Evolutionary conservation across 2,113 vertebrate genomes (phyloP), one percentile per base, ranked within the genome.

Genomic region (Ranitomeya imitator): DNA sequence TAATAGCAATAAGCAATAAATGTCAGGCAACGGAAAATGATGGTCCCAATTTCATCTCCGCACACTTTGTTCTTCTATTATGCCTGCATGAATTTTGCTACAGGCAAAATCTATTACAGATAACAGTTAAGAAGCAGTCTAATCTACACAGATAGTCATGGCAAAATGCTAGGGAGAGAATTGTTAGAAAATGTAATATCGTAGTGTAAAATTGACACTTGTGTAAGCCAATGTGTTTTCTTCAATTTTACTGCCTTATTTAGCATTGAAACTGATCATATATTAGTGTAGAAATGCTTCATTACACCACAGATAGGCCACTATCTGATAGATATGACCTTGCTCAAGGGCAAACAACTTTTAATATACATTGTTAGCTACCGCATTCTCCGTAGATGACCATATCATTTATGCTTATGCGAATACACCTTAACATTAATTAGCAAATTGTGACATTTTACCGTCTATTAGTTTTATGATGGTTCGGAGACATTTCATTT

Each of bases 61-160:
- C 93, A 95, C 94, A 95, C 95, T 96, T 95, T 96, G 95, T 95
- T 96, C 94, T 95, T 94, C 94, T 96, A 96, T 96, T 96, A 94
- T 94, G 94, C 93, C 95, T 95, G 95, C 94, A 94, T 95, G 95
- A 93, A 95, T 95, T 95, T 95, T 93, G 95, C 96, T 95, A 93
- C 93, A 92, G 95, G 96, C 95, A 94, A 96, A 96, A 96, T 96
- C 95, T 96, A 96, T 96, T 95, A 96, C 94, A 95, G 95, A 96
- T 95, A 95, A 94, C 95, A 93, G 94, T 95, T 95, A 96, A 95
- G 94, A 95, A 95, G 94, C 93, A 95, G 95, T 95, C 93, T 96
- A 95, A 96, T 96, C 95, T 96, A 93, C 93, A 91, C 93, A 95
- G 94, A 94, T 95, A 94, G 93, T 93, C 93, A 90, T 89, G 91